Evolutionary conservation across 2,797 vertebrate species (phyloP).

Genomic region (Bradypodion ventrale): DNA sequence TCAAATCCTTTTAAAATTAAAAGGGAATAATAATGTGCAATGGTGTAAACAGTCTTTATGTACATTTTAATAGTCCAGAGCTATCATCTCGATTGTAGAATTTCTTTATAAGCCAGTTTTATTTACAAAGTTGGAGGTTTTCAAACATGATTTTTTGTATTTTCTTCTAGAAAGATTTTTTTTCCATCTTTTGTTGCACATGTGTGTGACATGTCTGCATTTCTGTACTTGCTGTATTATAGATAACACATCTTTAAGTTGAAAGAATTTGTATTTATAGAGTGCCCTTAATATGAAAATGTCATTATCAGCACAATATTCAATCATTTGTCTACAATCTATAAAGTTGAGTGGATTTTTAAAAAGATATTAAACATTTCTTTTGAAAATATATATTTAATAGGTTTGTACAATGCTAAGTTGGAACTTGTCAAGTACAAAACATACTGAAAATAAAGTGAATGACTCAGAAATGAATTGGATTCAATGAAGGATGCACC

Average conservation of each 20-base stretch:
- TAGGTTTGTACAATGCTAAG: conserved; percentile 32
- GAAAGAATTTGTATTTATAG: conserved; percentile 75
- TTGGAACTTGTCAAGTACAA: conserved; percentile 39
- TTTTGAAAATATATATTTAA: conserved; percentile 50
- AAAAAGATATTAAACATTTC: conserved; percentile 51
- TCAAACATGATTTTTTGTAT: conserved; percentile 59
- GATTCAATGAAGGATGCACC: neutral
- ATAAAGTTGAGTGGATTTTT: conserved; percentile 46
- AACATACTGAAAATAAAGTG: conserved; percentile 36
- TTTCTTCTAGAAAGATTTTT: conserved; percentile 56
- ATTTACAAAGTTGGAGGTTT: conserved; percentile 61
- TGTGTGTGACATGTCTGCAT: conserved; percentile 63
- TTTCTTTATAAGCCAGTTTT: conserved; percentile 67
- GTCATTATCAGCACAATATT: conserved; percentile 59
- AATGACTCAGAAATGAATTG: conserved; percentile 30
- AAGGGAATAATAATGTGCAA: conserved; percentile 86
- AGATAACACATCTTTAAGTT: conserved; percentile 68
- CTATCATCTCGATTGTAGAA: conserved; percentile 63
- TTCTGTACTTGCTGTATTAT: conserved; percentile 75
- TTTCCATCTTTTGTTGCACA: conserved; percentile 45
- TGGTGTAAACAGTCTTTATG: conserved; percentile 86
- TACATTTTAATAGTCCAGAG: conserved; percentile 83
- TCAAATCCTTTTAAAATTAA: conserved; percentile 67
- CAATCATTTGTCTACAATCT: conserved; percentile 60
- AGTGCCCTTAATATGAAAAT: conserved; percentile 59